Conservation (phyloP, 1,140 invertebrate species). For the Hydropsyche tenuis region DNA sequence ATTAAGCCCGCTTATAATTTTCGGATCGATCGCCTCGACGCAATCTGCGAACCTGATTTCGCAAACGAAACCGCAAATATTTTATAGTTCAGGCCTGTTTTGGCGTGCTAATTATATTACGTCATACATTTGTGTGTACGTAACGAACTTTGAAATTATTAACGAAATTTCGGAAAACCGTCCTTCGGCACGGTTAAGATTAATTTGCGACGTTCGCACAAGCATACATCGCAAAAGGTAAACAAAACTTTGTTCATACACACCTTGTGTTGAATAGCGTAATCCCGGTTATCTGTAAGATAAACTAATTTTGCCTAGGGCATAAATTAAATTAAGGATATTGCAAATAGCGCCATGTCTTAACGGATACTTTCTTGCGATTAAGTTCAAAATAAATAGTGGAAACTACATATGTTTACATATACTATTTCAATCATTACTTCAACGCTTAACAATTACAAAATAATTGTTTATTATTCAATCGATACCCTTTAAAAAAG, state of each 20-base stretch:
- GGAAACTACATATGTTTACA: too few species aligned
- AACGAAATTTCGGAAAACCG: not conserved
- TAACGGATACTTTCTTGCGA: too few species aligned
- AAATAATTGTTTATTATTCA: not conserved
- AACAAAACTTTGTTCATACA: constrained; percentile 8
- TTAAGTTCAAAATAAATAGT: too few species aligned
- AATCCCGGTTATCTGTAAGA: not conserved
- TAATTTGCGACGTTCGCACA: constrained; percentile 13
- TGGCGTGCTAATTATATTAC: too few species aligned
- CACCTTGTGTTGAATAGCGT: not conserved
- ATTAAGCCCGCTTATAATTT: too few species aligned
- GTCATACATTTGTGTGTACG: too few species aligned
- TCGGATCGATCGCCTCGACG: too few species aligned
- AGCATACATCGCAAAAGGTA: constrained; percentile 3
- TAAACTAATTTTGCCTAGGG: not conserved
- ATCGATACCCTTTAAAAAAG: too few species aligned
- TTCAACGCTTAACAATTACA: not conserved
- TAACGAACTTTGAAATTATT: not conserved
- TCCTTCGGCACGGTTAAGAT: not conserved
- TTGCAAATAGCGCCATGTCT: not conserved
- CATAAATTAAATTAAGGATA: constrained; percentile 15
- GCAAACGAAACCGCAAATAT: too few species aligned
- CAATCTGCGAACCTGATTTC: too few species aligned
- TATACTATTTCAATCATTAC: too few species aligned
- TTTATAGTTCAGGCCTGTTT: too few species aligned